Conservation (phyloP, 2,113 vertebrate species). For the Phrynocephalus versicolor region DNA sequence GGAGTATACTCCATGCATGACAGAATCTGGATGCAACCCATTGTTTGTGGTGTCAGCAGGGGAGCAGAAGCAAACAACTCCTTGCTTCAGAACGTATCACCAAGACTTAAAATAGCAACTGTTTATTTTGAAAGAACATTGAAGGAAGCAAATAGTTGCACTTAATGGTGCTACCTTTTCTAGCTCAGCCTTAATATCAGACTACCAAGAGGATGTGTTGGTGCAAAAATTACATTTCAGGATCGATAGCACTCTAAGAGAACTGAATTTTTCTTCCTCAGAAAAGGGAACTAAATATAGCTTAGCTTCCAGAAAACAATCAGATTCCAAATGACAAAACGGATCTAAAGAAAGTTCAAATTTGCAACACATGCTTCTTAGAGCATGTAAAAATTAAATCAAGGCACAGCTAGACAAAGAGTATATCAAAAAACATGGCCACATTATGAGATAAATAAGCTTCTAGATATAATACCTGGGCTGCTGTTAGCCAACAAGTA, state of each 20-base stretch:
- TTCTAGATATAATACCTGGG: slow-evolving; percentile 3
- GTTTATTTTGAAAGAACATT: neutral
- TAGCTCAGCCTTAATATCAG: neutral
- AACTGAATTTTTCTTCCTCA: slow-evolving; percentile 28
- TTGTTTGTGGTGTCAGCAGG: neutral
- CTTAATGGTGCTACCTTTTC: slow-evolving; percentile 29
- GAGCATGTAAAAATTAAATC: neutral
- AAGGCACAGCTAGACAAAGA: slow-evolving; percentile 10
- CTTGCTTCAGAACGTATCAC: neutral
- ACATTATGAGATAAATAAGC: slow-evolving; percentile 4
- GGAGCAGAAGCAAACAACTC: neutral
- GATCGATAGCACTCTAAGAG: neutral
- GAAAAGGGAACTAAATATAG: slow-evolving; percentile 11
- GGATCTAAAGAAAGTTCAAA: neutral
- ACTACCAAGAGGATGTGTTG: neutral
- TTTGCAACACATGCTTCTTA: neutral
- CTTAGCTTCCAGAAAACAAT: slow-evolving; percentile 24
- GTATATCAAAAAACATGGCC: neutral
- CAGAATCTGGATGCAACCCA: neutral
- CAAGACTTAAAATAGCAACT: slow-evolving; percentile 7
- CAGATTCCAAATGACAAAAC: slow-evolving; percentile 27
- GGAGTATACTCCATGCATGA: neutral
- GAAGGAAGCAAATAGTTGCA: neutral
- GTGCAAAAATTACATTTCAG: slow-evolving; percentile 22
- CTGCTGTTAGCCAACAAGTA: slow-evolving; percentile 9